Base-by-base conservation (phyloP, 2,888 invertebrate genomes). In the Heliconius sara region DNA sequence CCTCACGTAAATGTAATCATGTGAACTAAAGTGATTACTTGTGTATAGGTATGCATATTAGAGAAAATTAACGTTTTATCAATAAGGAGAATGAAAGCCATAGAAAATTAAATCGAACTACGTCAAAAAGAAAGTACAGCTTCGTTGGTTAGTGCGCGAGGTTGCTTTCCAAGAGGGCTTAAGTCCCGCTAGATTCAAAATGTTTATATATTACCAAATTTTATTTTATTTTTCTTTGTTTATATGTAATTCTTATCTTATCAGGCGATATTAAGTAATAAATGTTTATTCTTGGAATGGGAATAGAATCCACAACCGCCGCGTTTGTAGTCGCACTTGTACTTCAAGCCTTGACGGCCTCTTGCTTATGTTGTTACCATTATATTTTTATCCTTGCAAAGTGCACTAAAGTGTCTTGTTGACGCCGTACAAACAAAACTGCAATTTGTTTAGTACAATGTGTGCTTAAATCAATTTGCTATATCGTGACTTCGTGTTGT, bases 381-480 rank as follows among this genome's bases (percentile, higher is more conserved):
- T 13, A 39, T 39, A n/a, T 12, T 3, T 39, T 4, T 68, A 68
- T 22, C 22, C 22, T 39, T 68, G 39, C 5, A n/a, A 19, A 34
- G 39, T 6, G 34, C n/a, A 39, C 67, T 12, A 39, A 3, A 22
- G 9, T 39, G 39, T n/a, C 67, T 68, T 39, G n/a, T 68, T 68
- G 13, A 68, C 27, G 6, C 34, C 10, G 10, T 67, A 34, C 34
- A 67, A 34, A 67, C n/a, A 47, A 1, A 27, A 3, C 25, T 47
- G 43, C 70, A 47, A 70, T 70, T 47, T 70, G 25, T 27, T 39
- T n/a, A n/a, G 13, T 68, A 68, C 43, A n/a, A 43, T 39, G 43
- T 68, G 68, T 43, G n/a, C 25, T 68, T 43, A 43, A 25, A 68
- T 68, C n/a, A 68, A 68, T 68, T 68, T 68, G 68, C 25, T 16